phyloP scores from a whole-genome alignment of 2,113 vertebrate species.

The Macaca nemestrina region DNA sequence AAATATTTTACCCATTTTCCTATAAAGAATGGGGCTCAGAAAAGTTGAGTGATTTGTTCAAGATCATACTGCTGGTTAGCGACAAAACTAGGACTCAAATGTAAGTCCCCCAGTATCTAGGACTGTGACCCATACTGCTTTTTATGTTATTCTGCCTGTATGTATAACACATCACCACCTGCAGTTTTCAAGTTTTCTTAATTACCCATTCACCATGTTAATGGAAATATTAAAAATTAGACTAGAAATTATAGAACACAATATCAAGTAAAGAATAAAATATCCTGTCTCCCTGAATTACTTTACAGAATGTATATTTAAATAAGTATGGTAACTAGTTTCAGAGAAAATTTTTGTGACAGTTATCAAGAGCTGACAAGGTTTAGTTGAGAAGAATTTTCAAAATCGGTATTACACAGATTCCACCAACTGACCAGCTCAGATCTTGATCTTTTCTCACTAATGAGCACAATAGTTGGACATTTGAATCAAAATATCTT shows the following conservation, averaged over 20 bases:
- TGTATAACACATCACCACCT: not conserved
- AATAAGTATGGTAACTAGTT: not conserved
- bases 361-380: not conserved
- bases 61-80: not conserved
- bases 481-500: not conserved
- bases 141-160: not conserved
- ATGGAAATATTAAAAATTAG: not conserved
- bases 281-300: not conserved
- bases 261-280: not conserved
- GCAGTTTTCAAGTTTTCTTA: not conserved
- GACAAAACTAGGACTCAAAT: not conserved
- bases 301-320: not conserved
- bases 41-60: not conserved
- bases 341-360: not conserved
- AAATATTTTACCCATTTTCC: not conserved
- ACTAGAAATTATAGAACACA: not conserved
- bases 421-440: not conserved
- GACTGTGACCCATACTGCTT: not conserved
- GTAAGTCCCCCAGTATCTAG: not conserved
- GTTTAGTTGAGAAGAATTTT: not conserved
- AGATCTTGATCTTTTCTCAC: not conserved
- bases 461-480: not conserved
- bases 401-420: not conserved
- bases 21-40: not conserved
- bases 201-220: not conserved